These are phyloP conservation scores for Megalops atlanticus DNA, from an alignment of 2,113 vertebrate genomes.

Conservation along the genomic window DNA sequence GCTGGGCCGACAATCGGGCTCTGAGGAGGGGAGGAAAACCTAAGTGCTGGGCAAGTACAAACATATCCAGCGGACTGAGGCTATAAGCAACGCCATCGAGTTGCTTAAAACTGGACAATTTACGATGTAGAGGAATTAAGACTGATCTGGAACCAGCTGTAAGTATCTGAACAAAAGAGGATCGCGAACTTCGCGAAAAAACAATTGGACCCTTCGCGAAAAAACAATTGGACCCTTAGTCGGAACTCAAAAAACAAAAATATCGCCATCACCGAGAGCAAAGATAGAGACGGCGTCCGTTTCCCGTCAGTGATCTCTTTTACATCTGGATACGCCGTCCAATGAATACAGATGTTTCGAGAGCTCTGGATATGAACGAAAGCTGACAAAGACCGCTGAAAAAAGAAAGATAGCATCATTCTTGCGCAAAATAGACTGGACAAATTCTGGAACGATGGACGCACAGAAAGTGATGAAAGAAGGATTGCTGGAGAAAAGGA, in stretches of 20 bases:
- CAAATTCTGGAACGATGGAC: constrained; percentile 62
- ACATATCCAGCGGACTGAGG: constrained; percentile 71
- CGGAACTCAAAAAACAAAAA: background rate
- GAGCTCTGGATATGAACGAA: background rate
- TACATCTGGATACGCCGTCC: background rate
- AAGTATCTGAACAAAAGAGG: background rate
- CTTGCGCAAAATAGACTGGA: background rate
- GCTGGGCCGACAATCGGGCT: constrained; percentile 58
- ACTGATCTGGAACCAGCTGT: background rate
- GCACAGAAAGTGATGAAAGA: constrained; percentile 77
- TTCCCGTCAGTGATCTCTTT: background rate
- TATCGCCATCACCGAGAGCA: background rate
- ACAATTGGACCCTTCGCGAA: background rate
- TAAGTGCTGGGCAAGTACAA: constrained; percentile 76
- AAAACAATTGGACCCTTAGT: background rate
- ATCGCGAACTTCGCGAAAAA: background rate
- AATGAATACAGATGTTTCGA: constrained; percentile 12
- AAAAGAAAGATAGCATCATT: background rate
- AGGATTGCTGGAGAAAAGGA: constrained; percentile 90
- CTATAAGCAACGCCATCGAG: constrained; percentile 36
- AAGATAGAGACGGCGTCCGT: background rate
- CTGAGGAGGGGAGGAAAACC: constrained; percentile 47
- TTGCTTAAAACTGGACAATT: background rate
- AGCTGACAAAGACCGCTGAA: background rate
- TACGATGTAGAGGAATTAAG: background rate